phyloP scores from a whole-genome alignment of 1,140 invertebrate genomes.

The Cyclargus thomasi region DNA sequence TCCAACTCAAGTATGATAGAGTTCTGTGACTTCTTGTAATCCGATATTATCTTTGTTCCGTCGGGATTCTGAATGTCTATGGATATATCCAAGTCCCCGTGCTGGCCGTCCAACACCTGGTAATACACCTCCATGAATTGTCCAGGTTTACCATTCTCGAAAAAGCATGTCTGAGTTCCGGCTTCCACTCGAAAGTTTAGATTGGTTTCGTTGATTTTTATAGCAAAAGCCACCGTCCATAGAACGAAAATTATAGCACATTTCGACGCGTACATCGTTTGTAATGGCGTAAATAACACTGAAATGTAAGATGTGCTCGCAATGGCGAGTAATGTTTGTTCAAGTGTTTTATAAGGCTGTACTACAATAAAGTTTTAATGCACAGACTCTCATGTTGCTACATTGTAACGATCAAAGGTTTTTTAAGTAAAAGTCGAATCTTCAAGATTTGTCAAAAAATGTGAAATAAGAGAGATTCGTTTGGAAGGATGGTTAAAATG shows the following conservation, averaged over 20 bases:
- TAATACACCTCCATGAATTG: slow-evolving; percentile 82
- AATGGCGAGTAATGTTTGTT: slow-evolving; percentile 25
- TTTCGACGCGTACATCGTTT: neutral
- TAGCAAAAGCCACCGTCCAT: neutral
- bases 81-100: slow-evolving; percentile 85
- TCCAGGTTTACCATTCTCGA: slow-evolving; percentile 75
- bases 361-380: no score
- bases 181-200: slow-evolving; percentile 81
- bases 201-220: slow-evolving; percentile 74
- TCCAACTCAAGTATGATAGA: slow-evolving; percentile 61
- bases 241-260: slow-evolving; percentile 21
- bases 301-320: neutral
- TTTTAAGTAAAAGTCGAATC: no score
- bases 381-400: no score
- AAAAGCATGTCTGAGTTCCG: slow-evolving; percentile 81
- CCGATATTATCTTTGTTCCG: slow-evolving; percentile 77
- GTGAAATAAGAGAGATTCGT: no score
- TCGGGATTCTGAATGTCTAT: slow-evolving; percentile 80
- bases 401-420: no score
- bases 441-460: no score
- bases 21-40: slow-evolving; percentile 83
- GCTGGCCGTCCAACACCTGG: slow-evolving; percentile 85
- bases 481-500: no score
- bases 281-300: neutral
- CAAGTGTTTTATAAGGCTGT: slow-evolving; percentile 23